phyloP scores from a whole-genome alignment of 1,140 invertebrate species.

The Drosophila fuyamai region DNA sequence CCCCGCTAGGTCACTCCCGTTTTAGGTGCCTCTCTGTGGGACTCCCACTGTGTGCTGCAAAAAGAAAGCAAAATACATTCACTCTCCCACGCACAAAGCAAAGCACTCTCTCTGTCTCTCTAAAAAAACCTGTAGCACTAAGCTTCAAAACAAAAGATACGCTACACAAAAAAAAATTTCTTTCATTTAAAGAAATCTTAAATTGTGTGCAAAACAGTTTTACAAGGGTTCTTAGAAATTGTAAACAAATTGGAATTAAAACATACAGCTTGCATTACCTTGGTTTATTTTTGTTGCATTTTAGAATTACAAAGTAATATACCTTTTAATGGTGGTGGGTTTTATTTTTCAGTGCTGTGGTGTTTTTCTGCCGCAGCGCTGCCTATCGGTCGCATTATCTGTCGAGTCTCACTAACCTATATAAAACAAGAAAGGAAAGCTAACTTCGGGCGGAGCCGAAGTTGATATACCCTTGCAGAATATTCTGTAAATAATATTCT shows the following conservation, averaged over 20 bases:
- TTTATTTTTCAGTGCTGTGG: neutral
- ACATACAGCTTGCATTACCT: too few relatives aligned
- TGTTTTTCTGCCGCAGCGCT: slow-evolving; percentile 1
- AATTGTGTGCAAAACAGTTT: too few relatives aligned
- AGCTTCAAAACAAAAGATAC: neutral
- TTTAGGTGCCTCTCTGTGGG: neutral
- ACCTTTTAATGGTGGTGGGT: too few relatives aligned
- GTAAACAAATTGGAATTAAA: too few relatives aligned
- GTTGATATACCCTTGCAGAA: too few relatives aligned
- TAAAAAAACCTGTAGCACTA: slow-evolving; percentile 4
- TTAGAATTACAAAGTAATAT: too few relatives aligned
- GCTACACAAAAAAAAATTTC: slow-evolving; percentile 5
- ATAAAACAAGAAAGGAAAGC: too few relatives aligned
- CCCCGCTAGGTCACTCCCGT: neutral
- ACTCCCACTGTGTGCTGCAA: slow-evolving; percentile 5
- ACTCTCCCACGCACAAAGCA: slow-evolving; percentile 10
- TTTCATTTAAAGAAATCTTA: too few relatives aligned
- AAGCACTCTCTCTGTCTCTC: neutral
- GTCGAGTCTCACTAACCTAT: slow-evolving; percentile 11
- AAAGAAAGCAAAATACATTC: slow-evolving; percentile 28
- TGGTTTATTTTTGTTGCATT: too few relatives aligned
- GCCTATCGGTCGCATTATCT: neutral
- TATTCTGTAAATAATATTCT: too few relatives aligned
- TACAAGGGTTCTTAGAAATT: too few relatives aligned
- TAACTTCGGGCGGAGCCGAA: too few relatives aligned